Evolutionary conservation across 2,888 invertebrate species (phyloP), one percentile per base, ranked within the genome.

Genomic region (Thera britannica): DNA sequence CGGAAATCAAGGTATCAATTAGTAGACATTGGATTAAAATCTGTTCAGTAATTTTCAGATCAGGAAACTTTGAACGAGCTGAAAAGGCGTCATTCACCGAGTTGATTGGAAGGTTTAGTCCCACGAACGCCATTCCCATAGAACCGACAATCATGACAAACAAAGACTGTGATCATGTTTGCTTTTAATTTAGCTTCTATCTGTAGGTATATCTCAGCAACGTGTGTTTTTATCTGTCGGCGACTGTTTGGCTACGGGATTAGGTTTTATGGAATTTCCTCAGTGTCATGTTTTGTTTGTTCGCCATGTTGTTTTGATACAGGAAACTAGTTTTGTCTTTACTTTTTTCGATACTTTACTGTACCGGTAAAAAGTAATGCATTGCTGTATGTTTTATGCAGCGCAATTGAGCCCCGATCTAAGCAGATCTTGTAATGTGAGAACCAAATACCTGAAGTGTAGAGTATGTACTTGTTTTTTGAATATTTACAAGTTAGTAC

Each of bases 131-230:
- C 23, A 23, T 23, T 23, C 23, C 23, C 23, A 23, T 84, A 84
- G 83, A 80, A 80, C 77, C 80, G 72, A 83, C 83, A 79, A 79
- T 77, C 80, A 70, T 73, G 71, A 75, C 81, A 76, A 84, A 85
- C 83, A 82, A 83, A 67, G 49, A 62, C 58, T 68, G 61, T 75
- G 73, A 81, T 81, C 71, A 67, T 86, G 82, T 87, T 89, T 86
- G 79, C 80, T 75, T 87, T 86, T 83, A 80, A 88, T 88, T 83
- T 78, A 73, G 76, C 78, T 48, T 79, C 76, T 74, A 77, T 79
- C 75, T 75, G 78, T 78, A 7, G 2, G n/a, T 78, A 23, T 80
- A 70, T 58, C 62, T 56, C 2, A 12, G 36, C 44, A 9, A 23
- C 41, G 55, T 60, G 41, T 63, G n/a, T 64, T 66, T 66, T 67